Evolutionary conservation across 2,113 vertebrate species (phyloP).

Genomic region (Rhea americana): DNA sequence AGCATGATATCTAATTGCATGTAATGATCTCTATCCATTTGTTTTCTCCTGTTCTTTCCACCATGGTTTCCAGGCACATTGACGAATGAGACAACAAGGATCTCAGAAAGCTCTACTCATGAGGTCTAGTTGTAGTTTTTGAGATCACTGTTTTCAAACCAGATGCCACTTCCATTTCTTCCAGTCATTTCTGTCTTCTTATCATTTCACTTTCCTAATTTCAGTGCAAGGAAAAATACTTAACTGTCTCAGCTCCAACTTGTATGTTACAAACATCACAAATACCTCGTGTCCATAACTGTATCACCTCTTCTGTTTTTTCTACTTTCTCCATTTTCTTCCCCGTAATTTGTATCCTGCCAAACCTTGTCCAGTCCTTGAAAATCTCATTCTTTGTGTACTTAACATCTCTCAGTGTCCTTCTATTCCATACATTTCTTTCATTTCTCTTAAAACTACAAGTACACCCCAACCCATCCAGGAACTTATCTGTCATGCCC

Average conservation of each 20-base stretch:
- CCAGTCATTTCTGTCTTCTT: not conserved
- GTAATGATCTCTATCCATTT: not conserved
- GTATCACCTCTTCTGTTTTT: not conserved
- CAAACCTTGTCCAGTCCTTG: not conserved
- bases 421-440: not conserved
- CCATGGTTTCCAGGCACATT: not conserved
- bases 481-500: not conserved
- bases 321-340: not conserved
- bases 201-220: not conserved
- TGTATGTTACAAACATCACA: not conserved
- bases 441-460: not conserved
- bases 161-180: not conserved
- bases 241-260: not conserved
- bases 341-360: not conserved
- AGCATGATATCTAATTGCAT: not conserved
- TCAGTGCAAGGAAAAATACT: not conserved
- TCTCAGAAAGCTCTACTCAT: not conserved
- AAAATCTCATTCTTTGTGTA: not conserved
- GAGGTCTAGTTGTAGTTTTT: not conserved
- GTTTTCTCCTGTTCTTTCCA: not conserved
- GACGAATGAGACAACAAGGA: not conserved
- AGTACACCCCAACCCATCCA: not conserved
- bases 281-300: not conserved
- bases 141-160: not conserved
- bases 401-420: not conserved